Evolutionary conservation across 2,113 vertebrate species (phyloP).

Genomic region (Arothron firmamentum): DNA sequence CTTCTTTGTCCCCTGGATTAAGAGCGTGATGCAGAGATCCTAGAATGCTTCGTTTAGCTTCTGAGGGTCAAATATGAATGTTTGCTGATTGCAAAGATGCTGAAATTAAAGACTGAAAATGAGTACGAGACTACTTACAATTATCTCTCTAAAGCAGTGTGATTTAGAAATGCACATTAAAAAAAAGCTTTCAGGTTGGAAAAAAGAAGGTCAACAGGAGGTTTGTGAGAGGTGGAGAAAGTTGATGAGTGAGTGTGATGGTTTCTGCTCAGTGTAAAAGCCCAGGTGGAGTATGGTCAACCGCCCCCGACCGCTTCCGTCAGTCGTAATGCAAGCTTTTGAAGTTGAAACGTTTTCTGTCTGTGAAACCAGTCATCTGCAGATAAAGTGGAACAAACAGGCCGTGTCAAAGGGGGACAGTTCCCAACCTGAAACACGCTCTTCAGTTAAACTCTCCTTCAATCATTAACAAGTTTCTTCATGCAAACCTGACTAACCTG

Average conservation of each 20-base stretch:
- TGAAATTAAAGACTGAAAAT: background rate
- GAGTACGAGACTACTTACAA: background rate
- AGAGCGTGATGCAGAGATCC: conserved; percentile 15
- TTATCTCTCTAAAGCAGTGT: no score
- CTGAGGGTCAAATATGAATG: background rate
- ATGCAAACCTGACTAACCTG: conserved; percentile 74
- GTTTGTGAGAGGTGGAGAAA: background rate
- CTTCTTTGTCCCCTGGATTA: conserved; percentile 59
- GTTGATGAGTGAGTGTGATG: background rate
- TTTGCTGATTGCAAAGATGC: no score
- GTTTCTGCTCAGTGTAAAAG: background rate
- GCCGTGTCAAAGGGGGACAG: no score
- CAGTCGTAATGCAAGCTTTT: conserved; percentile 92
- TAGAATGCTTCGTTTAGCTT: conserved; percentile 4
- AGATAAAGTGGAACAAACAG: conserved; percentile 28
- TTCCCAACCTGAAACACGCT: no score
- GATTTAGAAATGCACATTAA: background rate
- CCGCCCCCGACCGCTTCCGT: conserved; percentile 29
- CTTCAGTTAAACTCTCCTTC: background rate
- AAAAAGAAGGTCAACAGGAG: background rate
- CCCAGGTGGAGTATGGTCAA: background rate
- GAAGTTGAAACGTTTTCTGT: conserved; percentile 87
- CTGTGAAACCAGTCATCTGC: conserved; percentile 88
- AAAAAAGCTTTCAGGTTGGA: background rate
- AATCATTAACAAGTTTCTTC: background rate